Base-by-base conservation (phyloP, 2,888 invertebrate genomes). In the Antheraea yamamai region DNA sequence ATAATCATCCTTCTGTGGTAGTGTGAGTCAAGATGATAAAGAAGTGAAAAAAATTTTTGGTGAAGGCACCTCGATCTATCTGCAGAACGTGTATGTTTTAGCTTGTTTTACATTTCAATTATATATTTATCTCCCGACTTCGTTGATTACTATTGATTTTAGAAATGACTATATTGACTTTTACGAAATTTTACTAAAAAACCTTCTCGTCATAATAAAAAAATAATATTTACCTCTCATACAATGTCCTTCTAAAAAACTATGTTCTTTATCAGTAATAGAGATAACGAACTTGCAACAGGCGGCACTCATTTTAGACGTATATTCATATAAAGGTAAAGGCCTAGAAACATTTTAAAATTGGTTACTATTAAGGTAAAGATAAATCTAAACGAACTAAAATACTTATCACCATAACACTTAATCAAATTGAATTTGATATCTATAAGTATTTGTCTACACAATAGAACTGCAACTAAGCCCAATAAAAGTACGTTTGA, bases 221-320 rank as follows among this genome's bases (percentile, higher is more conserved):
- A 4, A 23, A 12, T 12, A 71, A 6, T 35, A 1, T 23, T 6
- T 51, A 95, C 98, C 98, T 91, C 97, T 97, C 78, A 98, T 96
- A 30, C 96, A 91, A 84, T 98, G 97, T 1, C 97, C 98, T 71
- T 89, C 85, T 79, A 98, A 90, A 83, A 95, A 98, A 26, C 95
- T 95, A 80, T 95, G 95, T 77, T 96, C 95, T 74, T 96, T 95
- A 79, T 96, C 96, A 35, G 90, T 75, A 20, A 80, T 20, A 39
- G 71, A 73, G 74, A 77, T 76, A 68, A 76, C 47, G 64, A 73
- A 51, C 23, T 70, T 47, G 58, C 74, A 73, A 6, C 26, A 66
- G 16, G 72, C 72, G 26, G 74, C 74, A 18, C 4, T 39, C 18
- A 26, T 55, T 74, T 39, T 74, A 35, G 64, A 14, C 18, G 72